These are phyloP conservation scores for Athalia cordata DNA, from an alignment of 2,888 invertebrate species.

Conservation along the genomic window DNA sequence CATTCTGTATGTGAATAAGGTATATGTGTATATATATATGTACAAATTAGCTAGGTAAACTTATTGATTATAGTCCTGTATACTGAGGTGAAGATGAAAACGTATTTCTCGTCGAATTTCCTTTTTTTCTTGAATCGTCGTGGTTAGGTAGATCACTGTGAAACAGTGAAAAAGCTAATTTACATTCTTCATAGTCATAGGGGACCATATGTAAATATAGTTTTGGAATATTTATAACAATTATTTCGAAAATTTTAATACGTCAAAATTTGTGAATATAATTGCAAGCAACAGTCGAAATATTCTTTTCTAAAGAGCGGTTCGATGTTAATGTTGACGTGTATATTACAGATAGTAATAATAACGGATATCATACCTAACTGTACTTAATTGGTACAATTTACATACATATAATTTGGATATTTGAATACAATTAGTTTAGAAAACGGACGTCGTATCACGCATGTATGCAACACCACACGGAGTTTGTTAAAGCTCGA, in stretches of 20 bases:
- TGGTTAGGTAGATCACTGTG: conserved; percentile 67
- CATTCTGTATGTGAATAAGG: conserved; percentile 31
- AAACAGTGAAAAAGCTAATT: conserved; percentile 47
- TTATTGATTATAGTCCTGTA: conserved; percentile 69
- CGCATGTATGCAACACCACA: not conserved
- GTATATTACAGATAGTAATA: conserved; percentile 15
- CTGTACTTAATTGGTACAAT: conserved; percentile 14
- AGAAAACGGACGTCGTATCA: not conserved
- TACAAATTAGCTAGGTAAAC: conserved; percentile 60
- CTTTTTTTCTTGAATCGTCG: conserved; percentile 66
- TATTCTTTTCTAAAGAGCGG: not conserved
- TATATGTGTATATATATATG: conserved; percentile 51
- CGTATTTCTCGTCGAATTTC: conserved; percentile 63
- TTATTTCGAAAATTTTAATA: too few relatives aligned
- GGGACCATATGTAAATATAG: not conserved
- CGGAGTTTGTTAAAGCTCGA: not conserved
- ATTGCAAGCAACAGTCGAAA: not conserved
- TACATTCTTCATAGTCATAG: conserved; percentile 14
- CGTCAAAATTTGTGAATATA: not conserved
- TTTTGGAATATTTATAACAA: not conserved
- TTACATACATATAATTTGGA: conserved; percentile 25
- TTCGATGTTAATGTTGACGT: not conserved
- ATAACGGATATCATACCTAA: not conserved
- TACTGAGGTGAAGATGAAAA: conserved; percentile 71
- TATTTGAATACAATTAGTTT: conserved; percentile 14